Evolutionary conservation across 92 coral and sea anemone genomes (phyloP).

Genomic region (Phenganax subtilis): DNA sequence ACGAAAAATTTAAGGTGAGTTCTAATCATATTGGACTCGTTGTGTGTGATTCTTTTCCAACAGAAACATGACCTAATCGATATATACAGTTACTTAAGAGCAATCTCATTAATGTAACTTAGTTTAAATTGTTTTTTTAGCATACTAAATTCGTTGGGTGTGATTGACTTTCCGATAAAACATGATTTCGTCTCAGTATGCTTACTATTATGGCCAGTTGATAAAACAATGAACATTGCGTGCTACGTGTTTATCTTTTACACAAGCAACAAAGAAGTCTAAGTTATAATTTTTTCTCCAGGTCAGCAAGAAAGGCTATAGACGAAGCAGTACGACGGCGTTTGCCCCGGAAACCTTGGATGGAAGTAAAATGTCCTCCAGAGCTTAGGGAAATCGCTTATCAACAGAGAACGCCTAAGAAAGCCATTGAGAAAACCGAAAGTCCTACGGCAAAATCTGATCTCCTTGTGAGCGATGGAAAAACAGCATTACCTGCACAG

Average conservation of each 20-base stretch:
- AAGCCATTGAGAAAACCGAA: slow-evolving; percentile 41
- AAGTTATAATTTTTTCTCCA: slow-evolving; percentile 18
- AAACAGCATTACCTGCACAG: not conserved
- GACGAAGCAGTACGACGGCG: slow-evolving; percentile 55
- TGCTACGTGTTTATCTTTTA: not conserved
- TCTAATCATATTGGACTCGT: not conserved
- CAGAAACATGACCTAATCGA: not conserved
- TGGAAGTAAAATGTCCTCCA: slow-evolving; percentile 73
- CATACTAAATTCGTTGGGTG: no score
- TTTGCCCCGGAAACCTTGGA: slow-evolving; percentile 91
- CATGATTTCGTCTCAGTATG: no score
- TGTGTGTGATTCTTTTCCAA: not conserved
- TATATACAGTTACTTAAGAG: no score
- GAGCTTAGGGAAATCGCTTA: slow-evolving; percentile 68
- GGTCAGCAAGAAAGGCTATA: slow-evolving; percentile 80
- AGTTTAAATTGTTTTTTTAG: no score
- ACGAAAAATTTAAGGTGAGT: slow-evolving; percentile 72
- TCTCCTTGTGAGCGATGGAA: slow-evolving; percentile 1
- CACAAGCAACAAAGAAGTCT: not conserved
- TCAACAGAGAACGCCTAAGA: slow-evolving; percentile 42
- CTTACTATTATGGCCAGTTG: not conserved
- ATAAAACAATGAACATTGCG: not conserved
- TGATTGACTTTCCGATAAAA: no score
- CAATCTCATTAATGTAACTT: no score
- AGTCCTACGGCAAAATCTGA: not conserved